A percentile compares a stretch with the other conserved stretches of the same genome.
These are phyloP conservation scores for Barnardius zonarius DNA, from an alignment of 2,113 vertebrate species.

Conservation along the genomic window DNA sequence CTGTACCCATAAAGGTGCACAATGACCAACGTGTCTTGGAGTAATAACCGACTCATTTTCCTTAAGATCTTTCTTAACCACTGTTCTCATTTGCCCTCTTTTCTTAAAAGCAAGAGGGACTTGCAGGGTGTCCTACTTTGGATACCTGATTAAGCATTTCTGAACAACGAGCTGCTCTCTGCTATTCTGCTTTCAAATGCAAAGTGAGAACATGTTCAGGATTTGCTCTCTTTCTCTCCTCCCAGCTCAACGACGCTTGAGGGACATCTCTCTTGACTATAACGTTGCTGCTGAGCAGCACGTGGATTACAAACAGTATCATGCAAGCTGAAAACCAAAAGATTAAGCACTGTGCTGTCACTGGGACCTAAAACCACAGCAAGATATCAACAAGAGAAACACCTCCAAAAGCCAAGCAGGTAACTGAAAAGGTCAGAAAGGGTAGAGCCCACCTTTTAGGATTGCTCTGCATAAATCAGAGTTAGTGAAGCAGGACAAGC, in stretches of 20 bases:
- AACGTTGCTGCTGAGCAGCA: neutral
- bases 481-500: neutral
- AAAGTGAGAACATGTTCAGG: neutral
- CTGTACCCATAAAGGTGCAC: neutral
- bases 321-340: neutral
- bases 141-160: conserved; percentile 57
- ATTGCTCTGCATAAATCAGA: neutral
- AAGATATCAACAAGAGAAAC: neutral
- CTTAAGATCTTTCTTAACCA: neutral
- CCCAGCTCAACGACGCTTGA: neutral
- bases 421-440: neutral
- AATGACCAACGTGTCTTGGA: neutral
- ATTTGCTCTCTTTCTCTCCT: neutral
- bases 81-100: neutral
- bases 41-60: neutral
- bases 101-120: neutral
- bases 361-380: neutral
- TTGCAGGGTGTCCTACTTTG: conserved; percentile 24
- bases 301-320: neutral
- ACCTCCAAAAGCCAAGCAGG: neutral
- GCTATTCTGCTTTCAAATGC: neutral
- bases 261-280: neutral
- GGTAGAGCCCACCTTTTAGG: neutral
- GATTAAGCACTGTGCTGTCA: neutral
- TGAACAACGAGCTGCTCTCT: neutral